These are phyloP conservation scores for Dufourea novaeangliae DNA, from an alignment of 1,140 invertebrate species.

Conservation along the genomic window DNA sequence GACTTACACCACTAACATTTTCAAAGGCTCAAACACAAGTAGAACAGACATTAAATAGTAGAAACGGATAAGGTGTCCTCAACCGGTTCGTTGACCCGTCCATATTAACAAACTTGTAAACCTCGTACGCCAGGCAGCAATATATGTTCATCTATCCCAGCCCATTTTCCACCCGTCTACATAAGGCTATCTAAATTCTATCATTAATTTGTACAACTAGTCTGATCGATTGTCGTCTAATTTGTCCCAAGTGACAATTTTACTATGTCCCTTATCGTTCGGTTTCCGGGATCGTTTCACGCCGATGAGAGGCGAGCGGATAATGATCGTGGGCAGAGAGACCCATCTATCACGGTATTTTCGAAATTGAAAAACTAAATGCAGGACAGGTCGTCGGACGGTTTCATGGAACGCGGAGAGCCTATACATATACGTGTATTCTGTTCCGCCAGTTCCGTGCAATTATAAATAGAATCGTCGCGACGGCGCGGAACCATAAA, in stretches of 20 bases:
- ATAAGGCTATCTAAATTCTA: slow-evolving; percentile 43
- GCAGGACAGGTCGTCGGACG: neutral
- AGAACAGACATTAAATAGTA: neutral
- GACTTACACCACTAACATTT: no score
- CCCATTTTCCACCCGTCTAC: neutral
- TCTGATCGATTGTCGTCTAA: slow-evolving; percentile 40
- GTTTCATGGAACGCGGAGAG: neutral
- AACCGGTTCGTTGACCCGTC: neutral
- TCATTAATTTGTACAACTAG: slow-evolving; percentile 25
- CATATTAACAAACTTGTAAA: neutral
- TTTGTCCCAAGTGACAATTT: slow-evolving; percentile 7
- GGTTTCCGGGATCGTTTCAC: slow-evolving; percentile 37
- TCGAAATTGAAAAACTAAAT: slow-evolving; percentile 29
- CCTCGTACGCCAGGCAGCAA: neutral
- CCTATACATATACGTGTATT: neutral
- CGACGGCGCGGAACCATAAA: slow-evolving; percentile 69
- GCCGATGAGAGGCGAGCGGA: slow-evolving; percentile 15
- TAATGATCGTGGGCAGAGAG: slow-evolving; percentile 1
- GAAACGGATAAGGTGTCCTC: neutral
- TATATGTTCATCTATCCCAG: neutral
- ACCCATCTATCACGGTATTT: slow-evolving; percentile 11
- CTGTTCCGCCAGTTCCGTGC: slow-evolving; percentile 12
- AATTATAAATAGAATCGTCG: slow-evolving; percentile 71
- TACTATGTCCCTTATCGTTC: slow-evolving; percentile 21
- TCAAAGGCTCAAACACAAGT: neutral